Evolutionary conservation across 2,113 vertebrate species (phyloP), one percentile per base, ranked within the genome.

Genomic region (Lota lota): DNA sequence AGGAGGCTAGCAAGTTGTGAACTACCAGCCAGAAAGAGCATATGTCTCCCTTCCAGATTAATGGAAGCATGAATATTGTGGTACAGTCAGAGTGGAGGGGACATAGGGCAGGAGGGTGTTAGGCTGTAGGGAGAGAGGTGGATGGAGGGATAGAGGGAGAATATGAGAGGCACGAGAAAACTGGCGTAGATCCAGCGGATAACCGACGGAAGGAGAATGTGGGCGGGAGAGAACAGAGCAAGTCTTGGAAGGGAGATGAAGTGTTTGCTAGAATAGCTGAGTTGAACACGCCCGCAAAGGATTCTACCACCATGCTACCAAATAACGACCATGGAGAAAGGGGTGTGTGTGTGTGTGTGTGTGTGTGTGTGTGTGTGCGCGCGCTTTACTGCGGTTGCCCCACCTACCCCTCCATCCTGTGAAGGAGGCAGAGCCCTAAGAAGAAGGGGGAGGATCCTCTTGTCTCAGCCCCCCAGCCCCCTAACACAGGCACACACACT

Each of bases 1-100:
- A 72, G 73, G 87, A 89, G 87, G 88, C 86, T 88, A 87, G 89
- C 89, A 83, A 89, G 90, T 79, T 91, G 85, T 88, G 88, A 92
- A 91, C 78, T 89, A 90, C 85, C 53, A 88, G 88, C 92, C 91
- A 91, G 91, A 88, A 76, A 86, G 90, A 90, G 90, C 91, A 93
- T 90, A 91, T 90, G 90, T 88, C 88, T 89, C 83, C 87, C 84
- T 82, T 87, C 89, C 87, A 90, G 91, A 93, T 94, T 93, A 92
- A 89, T 83, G 80, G 89, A 87, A 92, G 85, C 91, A 79, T 87
- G 88, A 88, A 89, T 84, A 88, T 64, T 79, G 90, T 90, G 82
- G 84, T 92, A 77, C 79, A 83, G 86, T 85, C 74, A 87, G 86
- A 83, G 64, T n/a, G 33, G 24, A 60, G n/a, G 64, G 28, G 24